phyloP scores from a whole-genome alignment of 1,140 invertebrate species.

The Ceratosolen fusciceps region DNA sequence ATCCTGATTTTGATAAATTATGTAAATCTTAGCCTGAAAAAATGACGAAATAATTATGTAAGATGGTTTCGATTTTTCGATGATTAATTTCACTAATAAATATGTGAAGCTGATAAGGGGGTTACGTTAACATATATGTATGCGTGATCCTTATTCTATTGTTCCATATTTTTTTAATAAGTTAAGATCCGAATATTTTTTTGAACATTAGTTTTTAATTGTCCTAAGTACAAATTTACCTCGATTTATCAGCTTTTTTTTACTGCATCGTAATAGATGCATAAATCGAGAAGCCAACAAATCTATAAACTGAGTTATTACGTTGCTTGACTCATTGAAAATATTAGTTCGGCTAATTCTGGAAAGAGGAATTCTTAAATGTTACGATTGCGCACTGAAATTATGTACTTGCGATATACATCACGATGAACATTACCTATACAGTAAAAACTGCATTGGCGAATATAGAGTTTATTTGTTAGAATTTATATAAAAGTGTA shows the following conservation, averaged over 20 bases:
- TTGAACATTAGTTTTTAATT: too few relatives aligned
- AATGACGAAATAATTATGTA: slow-evolving; percentile 16
- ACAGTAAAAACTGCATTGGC: too few relatives aligned
- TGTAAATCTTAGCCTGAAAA: slow-evolving; percentile 12
- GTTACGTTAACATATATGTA: slow-evolving; percentile 4
- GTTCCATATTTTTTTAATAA: too few relatives aligned
- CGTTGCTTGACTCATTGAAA: not conserved
- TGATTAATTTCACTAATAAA: not conserved
- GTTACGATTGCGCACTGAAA: not conserved
- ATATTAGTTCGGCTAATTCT: not conserved
- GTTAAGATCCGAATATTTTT: too few relatives aligned
- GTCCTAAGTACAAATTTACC: not conserved
- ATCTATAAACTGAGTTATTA: not conserved
- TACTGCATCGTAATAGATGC: not conserved
- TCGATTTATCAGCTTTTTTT: slow-evolving; percentile 15
- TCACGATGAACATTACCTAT: not conserved
- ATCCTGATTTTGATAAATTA: not conserved
- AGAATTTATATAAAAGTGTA: too few relatives aligned
- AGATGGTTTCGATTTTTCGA: not conserved
- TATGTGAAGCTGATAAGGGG: not conserved
- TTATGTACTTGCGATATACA: not conserved
- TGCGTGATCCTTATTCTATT: too few relatives aligned
- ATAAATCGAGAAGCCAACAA: not conserved
- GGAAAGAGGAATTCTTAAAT: not conserved
- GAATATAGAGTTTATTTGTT: too few relatives aligned